Conservation (phyloP, 2,113 vertebrate genomes). For the Hemiprocne comata region DNA sequence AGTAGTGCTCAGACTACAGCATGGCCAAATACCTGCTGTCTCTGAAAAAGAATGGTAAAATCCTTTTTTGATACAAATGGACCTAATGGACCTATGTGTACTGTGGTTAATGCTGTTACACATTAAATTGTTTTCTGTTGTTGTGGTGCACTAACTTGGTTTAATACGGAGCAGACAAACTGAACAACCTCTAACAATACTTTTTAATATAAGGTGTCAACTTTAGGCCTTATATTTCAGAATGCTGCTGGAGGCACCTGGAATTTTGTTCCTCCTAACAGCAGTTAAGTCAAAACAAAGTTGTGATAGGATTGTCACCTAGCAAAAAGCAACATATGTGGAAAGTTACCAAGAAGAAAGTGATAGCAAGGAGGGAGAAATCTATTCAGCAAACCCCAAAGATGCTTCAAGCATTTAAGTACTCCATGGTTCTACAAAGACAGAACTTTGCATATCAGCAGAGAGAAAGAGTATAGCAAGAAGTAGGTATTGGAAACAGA, state of each 20-base stretch:
- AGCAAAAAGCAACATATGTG: neutral
- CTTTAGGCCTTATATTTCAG: neutral
- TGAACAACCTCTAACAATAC: neutral
- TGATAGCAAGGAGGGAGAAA: neutral
- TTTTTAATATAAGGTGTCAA: neutral
- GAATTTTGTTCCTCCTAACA: neutral
- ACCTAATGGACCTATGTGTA: neutral
- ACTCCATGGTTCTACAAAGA: neutral
- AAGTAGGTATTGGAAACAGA: slow-evolving; percentile 9
- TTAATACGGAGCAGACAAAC: neutral
- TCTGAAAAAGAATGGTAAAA: neutral
- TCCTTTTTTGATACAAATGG: neutral
- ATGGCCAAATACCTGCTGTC: neutral
- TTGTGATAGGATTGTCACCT: neutral
- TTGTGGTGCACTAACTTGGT: neutral
- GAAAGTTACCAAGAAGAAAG: neutral
- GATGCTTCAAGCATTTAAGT: neutral
- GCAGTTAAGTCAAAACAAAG: neutral
- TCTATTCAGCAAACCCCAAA: neutral
- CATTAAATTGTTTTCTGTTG: neutral
- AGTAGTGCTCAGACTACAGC: neutral
- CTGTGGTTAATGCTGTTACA: neutral
- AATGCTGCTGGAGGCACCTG: neutral
- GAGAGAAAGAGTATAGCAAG: neutral
- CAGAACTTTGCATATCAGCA: neutral